Base-by-base conservation (phyloP, 23 tunicate genomes). In the Pegea sp. region DNA sequence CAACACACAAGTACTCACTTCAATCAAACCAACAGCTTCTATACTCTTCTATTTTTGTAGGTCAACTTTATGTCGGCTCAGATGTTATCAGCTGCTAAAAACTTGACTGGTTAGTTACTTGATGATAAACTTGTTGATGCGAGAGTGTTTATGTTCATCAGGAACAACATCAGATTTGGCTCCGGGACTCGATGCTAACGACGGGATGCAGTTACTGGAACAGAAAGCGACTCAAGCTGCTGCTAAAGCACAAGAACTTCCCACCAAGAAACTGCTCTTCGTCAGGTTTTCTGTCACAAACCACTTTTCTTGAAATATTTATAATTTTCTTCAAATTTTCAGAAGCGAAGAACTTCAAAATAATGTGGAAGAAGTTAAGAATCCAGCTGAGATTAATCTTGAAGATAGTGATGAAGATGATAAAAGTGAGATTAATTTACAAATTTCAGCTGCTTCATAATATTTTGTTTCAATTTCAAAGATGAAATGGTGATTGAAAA, bases 21-120 rank as follows among this genome's bases (percentile, higher is more conserved):
- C 19, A 20, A 7, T 50, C 8, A 11, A 6, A 6, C 19, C 6
- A 50, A 13, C 56, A 13, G 6, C 16, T 38, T 38, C 16, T 38
- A 38, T 8, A 38, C 11, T 18, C 2, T 43, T 26, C 21, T 42
- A 2, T 4, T 21, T 48, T 50, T 54, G 3, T 44, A 72, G 80
- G 95, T 84, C 32, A 77, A 77, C 58, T 89, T 64, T 48, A 89
- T 89, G 98, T 71, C 98, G 7, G 98, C 98, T 16, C 90, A 77
- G 28, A 89, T 89, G 98, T 44, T 89, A 38, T 71, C 98, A 19
- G 55, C 74, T 32, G 69, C 88, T 26, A 58, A 74, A 8, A 66
- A 69, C 8, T 33, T 86, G 3, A 89, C 98, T 67, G 97, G 96
- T 66, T 56, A 2, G 21, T 22, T 16, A 11, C 13, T 38, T 8